These are phyloP conservation scores for Perca flavescens DNA, from an alignment of 2,113 vertebrate species.

Conservation along the genomic window DNA sequence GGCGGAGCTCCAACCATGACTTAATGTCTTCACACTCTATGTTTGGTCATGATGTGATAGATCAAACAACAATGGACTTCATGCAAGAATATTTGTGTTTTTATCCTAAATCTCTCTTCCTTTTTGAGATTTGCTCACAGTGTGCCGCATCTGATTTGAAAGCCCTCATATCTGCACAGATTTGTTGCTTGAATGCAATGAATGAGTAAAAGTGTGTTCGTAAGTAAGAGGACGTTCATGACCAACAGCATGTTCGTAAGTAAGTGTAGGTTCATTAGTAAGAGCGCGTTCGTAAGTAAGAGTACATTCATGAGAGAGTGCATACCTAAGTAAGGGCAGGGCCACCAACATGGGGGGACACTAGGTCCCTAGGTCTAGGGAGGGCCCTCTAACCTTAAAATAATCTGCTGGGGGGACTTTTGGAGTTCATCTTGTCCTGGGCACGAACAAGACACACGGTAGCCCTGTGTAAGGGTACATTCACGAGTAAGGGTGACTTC, in stretches of 20 bases:
- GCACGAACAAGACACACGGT: too few species aligned
- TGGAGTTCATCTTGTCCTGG: too few species aligned
- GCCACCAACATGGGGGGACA: too few species aligned
- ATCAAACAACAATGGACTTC: background rate
- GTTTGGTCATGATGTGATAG: background rate
- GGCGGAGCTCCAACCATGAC: constrained; percentile 13
- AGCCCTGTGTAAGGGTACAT: too few species aligned
- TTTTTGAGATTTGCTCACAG: background rate
- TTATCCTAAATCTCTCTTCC: background rate
- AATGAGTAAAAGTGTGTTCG: background rate
- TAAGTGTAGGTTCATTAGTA: background rate
- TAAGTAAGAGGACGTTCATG: background rate
- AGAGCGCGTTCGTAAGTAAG: background rate
- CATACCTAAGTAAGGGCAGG: too few species aligned
- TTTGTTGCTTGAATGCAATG: background rate
- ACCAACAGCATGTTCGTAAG: background rate
- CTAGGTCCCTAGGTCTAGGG: too few species aligned
- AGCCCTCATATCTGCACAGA: too few species aligned
- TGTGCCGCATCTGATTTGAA: background rate
- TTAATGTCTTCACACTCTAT: background rate
- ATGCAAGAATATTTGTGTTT: background rate
- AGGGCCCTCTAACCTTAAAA: too few species aligned
- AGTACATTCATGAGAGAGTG: too few species aligned
- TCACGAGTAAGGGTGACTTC: too few species aligned
- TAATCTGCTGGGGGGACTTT: too few species aligned